phyloP scores from a whole-genome alignment of 2,797 vertebrate species.

The Gastrophryne carolinensis region DNA sequence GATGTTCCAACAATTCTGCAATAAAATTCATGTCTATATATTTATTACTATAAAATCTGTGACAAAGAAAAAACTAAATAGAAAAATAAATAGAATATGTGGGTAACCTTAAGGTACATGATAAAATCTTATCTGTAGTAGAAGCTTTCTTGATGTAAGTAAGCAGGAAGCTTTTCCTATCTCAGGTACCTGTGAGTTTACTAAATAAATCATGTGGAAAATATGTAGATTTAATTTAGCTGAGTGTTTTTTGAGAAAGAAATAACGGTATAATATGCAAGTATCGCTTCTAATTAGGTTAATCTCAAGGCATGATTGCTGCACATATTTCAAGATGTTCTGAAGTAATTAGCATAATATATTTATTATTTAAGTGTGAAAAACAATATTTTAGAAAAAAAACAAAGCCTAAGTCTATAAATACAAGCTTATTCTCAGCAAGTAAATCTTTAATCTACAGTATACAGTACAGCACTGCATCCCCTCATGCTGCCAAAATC shows the following conservation, averaged over 20 bases:
- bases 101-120: background rate
- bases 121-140: background rate
- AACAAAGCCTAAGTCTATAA: background rate
- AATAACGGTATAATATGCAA: slow-evolving; percentile 12
- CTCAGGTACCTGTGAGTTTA: background rate
- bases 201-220: background rate
- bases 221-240: slow-evolving; percentile 37
- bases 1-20: too few species aligned
- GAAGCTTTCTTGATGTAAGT: background rate
- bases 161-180: background rate
- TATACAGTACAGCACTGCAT: too few species aligned
- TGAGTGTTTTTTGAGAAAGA: slow-evolving; percentile 12
- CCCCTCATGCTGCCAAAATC: too few species aligned
- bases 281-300: slow-evolving; percentile 16
- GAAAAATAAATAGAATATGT: too few species aligned
- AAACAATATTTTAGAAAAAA: background rate
- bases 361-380: background rate
- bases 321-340: slow-evolving; percentile 3
- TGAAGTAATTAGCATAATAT: slow-evolving; percentile 12
- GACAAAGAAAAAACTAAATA: too few species aligned
- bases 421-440: too few species aligned
- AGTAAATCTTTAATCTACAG: too few species aligned
- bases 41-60: too few species aligned
- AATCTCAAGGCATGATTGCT: slow-evolving; percentile 30
- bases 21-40: too few species aligned